A percentile compares a stretch with the other conserved stretches of the same genome.
Evolutionary conservation across 2,888 invertebrate species (phyloP).

Genomic region (Trisateles emortualis): DNA sequence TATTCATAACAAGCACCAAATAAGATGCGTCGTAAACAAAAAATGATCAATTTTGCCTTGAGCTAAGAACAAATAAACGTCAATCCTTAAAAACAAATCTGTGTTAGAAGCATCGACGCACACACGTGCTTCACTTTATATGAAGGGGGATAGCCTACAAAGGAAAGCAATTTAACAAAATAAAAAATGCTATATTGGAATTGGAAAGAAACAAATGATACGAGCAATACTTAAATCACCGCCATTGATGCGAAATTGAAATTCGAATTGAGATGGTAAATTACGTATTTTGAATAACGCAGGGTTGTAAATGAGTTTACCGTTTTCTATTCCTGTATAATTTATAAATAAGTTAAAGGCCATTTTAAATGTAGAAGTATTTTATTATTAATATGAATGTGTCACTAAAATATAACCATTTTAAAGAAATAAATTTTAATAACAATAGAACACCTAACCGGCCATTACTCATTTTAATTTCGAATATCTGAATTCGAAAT

Average conservation of each 20-base stretch:
- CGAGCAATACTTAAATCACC: conserved; percentile 83
- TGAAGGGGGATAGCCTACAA: conserved; percentile 75
- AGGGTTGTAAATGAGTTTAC: conserved; percentile 9
- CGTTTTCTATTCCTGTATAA: conserved; percentile 2
- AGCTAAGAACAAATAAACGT: conserved; percentile 83
- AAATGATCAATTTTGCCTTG: conserved; percentile 76
- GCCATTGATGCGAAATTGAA: conserved; percentile 80
- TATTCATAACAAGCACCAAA: conserved; percentile 32
- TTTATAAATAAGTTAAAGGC: too few species aligned
- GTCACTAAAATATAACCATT: neutral
- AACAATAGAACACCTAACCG: neutral
- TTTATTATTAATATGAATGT: too few species aligned
- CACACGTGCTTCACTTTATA: conserved; percentile 61
- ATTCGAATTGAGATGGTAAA: conserved; percentile 58
- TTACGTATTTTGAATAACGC: conserved; percentile 49
- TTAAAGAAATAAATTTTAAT: neutral
- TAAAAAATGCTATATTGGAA: conserved; percentile 80
- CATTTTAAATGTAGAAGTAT: too few species aligned
- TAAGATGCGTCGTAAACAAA: conserved; percentile 41
- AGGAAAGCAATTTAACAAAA: conserved; percentile 85
- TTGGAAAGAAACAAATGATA: conserved; percentile 82
- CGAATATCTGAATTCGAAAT: neutral
- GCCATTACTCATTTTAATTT: neutral
- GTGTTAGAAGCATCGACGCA: conserved; percentile 69
- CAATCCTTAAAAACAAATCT: conserved; percentile 83